Evolutionary conservation across 2,797 vertebrate species (phyloP), one percentile per base, ranked within the genome.

Genomic region (Tympanoctomys barrerae): DNA sequence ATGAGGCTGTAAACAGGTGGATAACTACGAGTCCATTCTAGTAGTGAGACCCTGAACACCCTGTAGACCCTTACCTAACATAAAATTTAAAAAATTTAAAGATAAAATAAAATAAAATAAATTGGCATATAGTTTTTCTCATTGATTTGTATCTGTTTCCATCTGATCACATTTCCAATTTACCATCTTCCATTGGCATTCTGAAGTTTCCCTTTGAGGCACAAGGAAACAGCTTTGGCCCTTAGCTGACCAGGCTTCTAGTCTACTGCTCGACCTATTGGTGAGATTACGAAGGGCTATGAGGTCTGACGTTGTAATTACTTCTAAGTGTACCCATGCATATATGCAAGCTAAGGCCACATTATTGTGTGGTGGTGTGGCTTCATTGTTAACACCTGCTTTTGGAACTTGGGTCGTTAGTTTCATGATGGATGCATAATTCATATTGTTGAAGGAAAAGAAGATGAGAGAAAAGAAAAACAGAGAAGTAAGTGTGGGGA

Each of bases 391-490:
- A 64, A 77, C 4, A 73, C 49, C 22, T 89, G 24, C 24, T 79
- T 88, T 94, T 79, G 77, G 12, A 66, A 90, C 61, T 79, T 85
- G n/a, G 81, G 2, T 80, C 87, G 85, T 73, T 71, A 68, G 3
- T 26, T 49, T 59, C 9, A 19, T 16, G 24, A 52, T 61, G 54
- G 86, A 14, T 12, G 62, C 52, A 21, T 39, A 66, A 39, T 93
- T 87, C 24, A 87, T 90, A 36, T 16, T 87, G 24, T 39, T 87
- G 62, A 80, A 90, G 57, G 80, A 83, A 78, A 57, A 75, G 26
- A 61, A 26, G 36, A 57, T 57, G 26, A 26, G 22, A 70, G 28
- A n/a, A 22, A 61, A 9, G 21, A 59, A 33, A 66, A 21, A 7
- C 2, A 59, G 85, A 5, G 19, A 75, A 36, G 22, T 39, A 46